Conservation (phyloP, 2,888 invertebrate species). For the Caenorhabditis angaria region DNA sequence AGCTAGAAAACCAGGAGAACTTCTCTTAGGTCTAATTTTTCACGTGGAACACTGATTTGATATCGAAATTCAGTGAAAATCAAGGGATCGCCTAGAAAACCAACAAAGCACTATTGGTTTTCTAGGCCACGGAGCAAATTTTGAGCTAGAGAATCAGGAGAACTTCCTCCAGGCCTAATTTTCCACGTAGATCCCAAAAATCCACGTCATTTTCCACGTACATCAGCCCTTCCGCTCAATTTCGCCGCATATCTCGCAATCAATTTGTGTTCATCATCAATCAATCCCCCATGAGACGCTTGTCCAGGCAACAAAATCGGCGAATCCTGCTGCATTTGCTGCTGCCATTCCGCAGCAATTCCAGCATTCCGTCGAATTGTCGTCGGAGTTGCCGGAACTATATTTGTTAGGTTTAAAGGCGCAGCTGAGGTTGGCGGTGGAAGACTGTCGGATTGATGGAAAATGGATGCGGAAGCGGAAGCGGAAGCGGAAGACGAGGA, state of each 20-base stretch:
- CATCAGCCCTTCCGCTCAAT: conserved; percentile 80
- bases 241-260: conserved; percentile 96
- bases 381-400: conserved; percentile 82
- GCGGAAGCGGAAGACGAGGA: conserved; percentile 58
- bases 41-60: too few relatives aligned
- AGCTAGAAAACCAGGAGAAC: too few relatives aligned
- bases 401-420: conserved; percentile 91
- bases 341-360: conserved; percentile 39
- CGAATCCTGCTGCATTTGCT: conserved; percentile 45
- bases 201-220: too few relatives aligned
- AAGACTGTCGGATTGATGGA: background rate
- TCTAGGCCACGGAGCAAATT: too few relatives aligned
- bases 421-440: conserved; percentile 74
- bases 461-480: background rate
- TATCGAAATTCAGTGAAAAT: too few relatives aligned
- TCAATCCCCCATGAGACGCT: conserved; percentile 60
- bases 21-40: too few relatives aligned
- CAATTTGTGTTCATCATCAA: conserved; percentile 77
- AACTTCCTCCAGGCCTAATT: background rate
- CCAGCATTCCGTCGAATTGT: conserved; percentile 48
- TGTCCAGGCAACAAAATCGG: conserved; percentile 66
- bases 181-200: background rate
- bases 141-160: too few relatives aligned
- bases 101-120: too few relatives aligned
- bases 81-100: too few relatives aligned